Base-by-base conservation (phyloP, 2,797 vertebrate genomes). In the Bradypus variegatus region DNA sequence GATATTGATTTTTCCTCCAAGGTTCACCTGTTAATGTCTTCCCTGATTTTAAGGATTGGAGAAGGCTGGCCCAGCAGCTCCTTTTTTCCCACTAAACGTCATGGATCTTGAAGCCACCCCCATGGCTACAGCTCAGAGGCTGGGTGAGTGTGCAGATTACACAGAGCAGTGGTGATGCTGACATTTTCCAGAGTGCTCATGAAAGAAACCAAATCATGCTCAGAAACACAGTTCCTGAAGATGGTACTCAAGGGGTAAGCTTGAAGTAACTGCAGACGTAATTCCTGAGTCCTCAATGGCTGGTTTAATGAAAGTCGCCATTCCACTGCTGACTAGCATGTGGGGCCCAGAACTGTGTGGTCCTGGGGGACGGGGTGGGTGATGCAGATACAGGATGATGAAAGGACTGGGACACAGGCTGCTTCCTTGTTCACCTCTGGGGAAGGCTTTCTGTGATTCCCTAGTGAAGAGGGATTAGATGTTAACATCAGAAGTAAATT, bases 341-440 rank as follows among this genome's bases (percentile, higher is more conserved):
- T 33, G 64, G 58, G 58, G 70, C 81, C 25, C 60, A 78, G 72
- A 75, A 25, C 67, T 12, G 9, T 2, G 0, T 36, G 65, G 65
- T 31, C 31, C 73, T 62, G 60, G 16, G 84, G 79, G 58, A 85
- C 25, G 16, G 58, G 41, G 23, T 45, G 62, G 36, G 31, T 41
- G 84, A 50, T 27, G 55, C 73, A 73, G 91, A 65, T 8, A 14
- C 6, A 31, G 58, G 76, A 48, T 94, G 92, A 93, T 62, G 93
- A 93, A 94, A 93, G 90, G 67, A 3, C 33, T 1, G n/a, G 36
- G 85, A 64, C 78, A 70, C 48, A 41, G 25, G 36, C 69, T 48
- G 69, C 90, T 69, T 31, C 69, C 23, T 14, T 2, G 14, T 75
- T 92, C 31, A 7, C n/a, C 69, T 67, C 7, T 4, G 67, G 86